Conservation (phyloP, 1,140 invertebrate species). For the Plodia interpunctella region DNA sequence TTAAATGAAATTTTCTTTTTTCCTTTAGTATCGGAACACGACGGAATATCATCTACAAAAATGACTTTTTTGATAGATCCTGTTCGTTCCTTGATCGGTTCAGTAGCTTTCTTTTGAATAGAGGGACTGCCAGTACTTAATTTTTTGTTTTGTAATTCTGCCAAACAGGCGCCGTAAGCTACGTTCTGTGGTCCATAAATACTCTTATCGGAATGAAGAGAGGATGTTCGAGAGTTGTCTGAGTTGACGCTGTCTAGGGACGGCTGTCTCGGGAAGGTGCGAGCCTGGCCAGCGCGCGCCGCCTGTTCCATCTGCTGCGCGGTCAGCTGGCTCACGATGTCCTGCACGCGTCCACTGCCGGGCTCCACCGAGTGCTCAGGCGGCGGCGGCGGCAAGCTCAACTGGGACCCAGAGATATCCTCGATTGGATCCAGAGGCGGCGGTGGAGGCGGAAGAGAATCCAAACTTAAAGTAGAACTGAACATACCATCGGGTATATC, state of each 20-base stretch:
- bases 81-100: constrained; percentile 45
- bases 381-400: constrained; percentile 84
- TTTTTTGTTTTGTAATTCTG: constrained; percentile 59
- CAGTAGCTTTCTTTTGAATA: constrained; percentile 45
- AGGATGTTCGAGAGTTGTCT: constrained; percentile 47
- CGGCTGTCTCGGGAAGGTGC: constrained; percentile 54
- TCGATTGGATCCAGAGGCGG: constrained; percentile 80
- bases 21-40: constrained; percentile 44
- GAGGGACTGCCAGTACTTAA: constrained; percentile 52
- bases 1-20: constrained; percentile 62
- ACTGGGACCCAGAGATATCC: constrained; percentile 82
- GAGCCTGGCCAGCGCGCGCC: constrained; percentile 41
- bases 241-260: constrained; percentile 62
- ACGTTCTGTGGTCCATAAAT: constrained; percentile 48
- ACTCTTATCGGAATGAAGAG: constrained; percentile 58
- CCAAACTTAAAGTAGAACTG: constrained; percentile 85
- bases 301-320: constrained; percentile 57
- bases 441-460: constrained; percentile 87
- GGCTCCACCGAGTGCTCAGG: constrained; percentile 68
- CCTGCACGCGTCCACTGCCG: constrained; percentile 47
- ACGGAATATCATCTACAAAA: constrained; percentile 56
- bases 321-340: constrained; percentile 57
- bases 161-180: constrained; percentile 58
- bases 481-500: constrained; percentile 77
- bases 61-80: constrained; percentile 64